These are phyloP conservation scores for Blennius ocellaris DNA, from an alignment of 2,113 vertebrate genomes.

Conservation along the genomic window DNA sequence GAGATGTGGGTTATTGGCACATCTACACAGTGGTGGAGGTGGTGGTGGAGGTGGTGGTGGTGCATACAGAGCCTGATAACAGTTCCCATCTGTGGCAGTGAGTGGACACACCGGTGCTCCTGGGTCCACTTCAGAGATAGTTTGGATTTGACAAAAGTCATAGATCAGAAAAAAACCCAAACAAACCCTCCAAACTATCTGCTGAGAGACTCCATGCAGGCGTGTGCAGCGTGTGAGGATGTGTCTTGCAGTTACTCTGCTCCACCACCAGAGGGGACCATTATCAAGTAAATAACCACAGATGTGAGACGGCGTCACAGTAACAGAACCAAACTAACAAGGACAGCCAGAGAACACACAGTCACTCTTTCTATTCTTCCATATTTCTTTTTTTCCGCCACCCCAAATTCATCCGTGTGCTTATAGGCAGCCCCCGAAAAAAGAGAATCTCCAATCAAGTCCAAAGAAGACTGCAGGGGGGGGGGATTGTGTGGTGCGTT, in stretches of 20 bases:
- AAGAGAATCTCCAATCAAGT: background rate
- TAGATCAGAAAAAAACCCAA: no score
- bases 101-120: constrained; percentile 6
- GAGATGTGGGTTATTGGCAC: constrained; percentile 54
- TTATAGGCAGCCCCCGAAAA: constrained; percentile 58
- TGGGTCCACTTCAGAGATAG: background rate
- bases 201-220: no score
- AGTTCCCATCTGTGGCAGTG: constrained; percentile 62
- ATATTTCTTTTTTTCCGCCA: constrained; percentile 16
- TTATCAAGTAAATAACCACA: constrained; percentile 71
- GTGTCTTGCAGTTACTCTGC: constrained; percentile 33
- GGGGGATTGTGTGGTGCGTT: background rate
- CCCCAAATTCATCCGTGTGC: constrained; percentile 16
- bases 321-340: constrained; percentile 23
- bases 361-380: constrained; percentile 62
- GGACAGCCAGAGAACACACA: constrained; percentile 45
- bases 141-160: no score
- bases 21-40: constrained; percentile 32
- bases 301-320: constrained; percentile 16
- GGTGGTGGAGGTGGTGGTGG: constrained; percentile 26
- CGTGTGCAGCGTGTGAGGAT: background rate
- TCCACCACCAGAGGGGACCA: constrained; percentile 69
- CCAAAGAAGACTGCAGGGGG: background rate
- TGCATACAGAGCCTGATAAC: constrained; percentile 60
- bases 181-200: no score